Base-by-base conservation (phyloP, 2,888 invertebrate genomes). In the Thymelicus lineola region DNA sequence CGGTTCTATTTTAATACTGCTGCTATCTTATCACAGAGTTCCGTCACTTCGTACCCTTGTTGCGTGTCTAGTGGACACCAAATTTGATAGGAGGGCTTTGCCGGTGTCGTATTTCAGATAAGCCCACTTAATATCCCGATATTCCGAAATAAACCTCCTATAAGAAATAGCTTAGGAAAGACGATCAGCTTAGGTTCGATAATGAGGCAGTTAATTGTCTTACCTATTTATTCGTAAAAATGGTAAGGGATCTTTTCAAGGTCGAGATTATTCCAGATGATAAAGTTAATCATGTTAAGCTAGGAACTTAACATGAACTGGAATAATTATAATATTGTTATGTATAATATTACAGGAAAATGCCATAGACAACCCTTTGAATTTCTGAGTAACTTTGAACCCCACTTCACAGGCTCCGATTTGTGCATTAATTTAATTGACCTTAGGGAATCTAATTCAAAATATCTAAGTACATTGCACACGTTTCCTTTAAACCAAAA, bases 61-160 rank as follows among this genome's bases (percentile, higher is more conserved):
- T 74, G 79, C 80, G 80, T 80, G 79, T 75, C 75, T 65, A 62
- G 73, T 74, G 74, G 76, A 75, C 77, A 75, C 71, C 71, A 74
- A 77, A 73, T 79, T 80, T 79, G 79, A 81, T 81, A 79, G 76
- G 72, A 73, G 73, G 71, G 75, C 75, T 78, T 76, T 75, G 73
- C 76, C 77, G 76, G 81, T 81, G 80, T 82, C 78, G 79, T 74
- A 78, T 81, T 76, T 75, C 73, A 77, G 81, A 80, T 84, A 80
- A 79, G 79, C 77, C 75, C 75, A 77, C 78, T 77, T 78, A 75
- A 75, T 75, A 76, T 73, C 71, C 68, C 75, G 79, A 79, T 81
- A 79, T 79, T 74, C 74, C 71, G 71, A 73, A 75, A 76, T 76
- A 75, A 74, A 72, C 72, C 73, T 67, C 71, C 69, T 75, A 71